Conservation (phyloP, 2,888 invertebrate species). For the Allygus modestus region DNA sequence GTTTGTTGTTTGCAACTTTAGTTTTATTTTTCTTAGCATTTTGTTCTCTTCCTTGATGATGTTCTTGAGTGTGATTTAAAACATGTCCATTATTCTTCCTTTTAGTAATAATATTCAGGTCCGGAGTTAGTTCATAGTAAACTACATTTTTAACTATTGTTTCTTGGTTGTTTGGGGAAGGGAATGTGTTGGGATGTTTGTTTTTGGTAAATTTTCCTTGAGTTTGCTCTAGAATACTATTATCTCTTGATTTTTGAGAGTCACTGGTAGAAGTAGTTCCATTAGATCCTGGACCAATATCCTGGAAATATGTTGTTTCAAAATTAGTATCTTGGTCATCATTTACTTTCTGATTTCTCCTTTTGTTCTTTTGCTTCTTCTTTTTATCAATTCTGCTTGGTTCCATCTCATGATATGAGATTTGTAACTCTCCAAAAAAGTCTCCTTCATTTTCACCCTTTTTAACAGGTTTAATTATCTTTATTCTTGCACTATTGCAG, state of each 20-base stretch:
- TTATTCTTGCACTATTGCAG: slow-evolving; percentile 4
- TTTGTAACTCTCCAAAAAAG: neutral
- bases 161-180: neutral
- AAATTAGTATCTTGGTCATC: neutral
- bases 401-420: neutral
- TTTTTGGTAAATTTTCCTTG: neutral
- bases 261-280: neutral
- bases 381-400: neutral
- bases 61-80: neutral
- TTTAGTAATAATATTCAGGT: slow-evolving; percentile 23
- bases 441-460: neutral
- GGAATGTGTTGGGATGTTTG: neutral
- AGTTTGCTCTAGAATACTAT: neutral
- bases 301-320: neutral
- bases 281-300: neutral
- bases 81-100: neutral
- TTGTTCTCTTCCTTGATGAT: neutral
- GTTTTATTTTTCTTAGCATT: neutral
- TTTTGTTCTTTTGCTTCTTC: slow-evolving; percentile 5
- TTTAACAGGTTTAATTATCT: slow-evolving; percentile 17
- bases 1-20: neutral
- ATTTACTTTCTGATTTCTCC: neutral
- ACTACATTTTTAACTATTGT: neutral
- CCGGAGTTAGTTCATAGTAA: neutral
- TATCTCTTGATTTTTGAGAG: neutral